phyloP scores from a whole-genome alignment of 2,797 vertebrate species.

The Trachurus trachurus region DNA sequence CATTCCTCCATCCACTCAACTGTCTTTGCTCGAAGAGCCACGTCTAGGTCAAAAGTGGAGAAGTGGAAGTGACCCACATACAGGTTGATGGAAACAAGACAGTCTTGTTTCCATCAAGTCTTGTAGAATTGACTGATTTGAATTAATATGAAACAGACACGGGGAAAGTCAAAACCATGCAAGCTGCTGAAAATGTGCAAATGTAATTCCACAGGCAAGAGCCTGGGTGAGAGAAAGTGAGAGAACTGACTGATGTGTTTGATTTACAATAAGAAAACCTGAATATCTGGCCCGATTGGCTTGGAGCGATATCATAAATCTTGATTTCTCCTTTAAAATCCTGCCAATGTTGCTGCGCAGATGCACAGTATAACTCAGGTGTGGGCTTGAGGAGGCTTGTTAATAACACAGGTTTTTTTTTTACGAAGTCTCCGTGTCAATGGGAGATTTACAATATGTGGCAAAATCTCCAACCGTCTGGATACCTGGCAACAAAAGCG shows the following conservation, averaged over 20 bases:
- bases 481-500: conserved; percentile 78
- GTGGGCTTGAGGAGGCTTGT: conserved; percentile 67
- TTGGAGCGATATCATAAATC: conserved; percentile 46
- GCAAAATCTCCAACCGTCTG: conserved; percentile 70
- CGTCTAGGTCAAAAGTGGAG: conserved; percentile 64
- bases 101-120: not conserved
- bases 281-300: conserved; percentile 34
- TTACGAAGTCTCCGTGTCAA: conserved; percentile 74
- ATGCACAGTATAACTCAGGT: conserved; percentile 61
- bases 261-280: conserved; percentile 29
- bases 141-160: conserved; percentile 53
- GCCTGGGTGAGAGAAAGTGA: conserved; percentile 15
- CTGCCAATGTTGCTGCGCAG: conserved; percentile 37
- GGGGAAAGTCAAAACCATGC: conserved; percentile 17
- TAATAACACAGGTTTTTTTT: conserved; percentile 67
- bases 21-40: conserved; percentile 49
- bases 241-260: conserved; percentile 4
- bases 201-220: conserved; percentile 8
- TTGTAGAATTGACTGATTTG: conserved; percentile 10
- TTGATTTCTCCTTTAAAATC: conserved; percentile 41
- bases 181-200: conserved; percentile 7
- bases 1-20: conserved; percentile 62
- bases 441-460: conserved; percentile 75
- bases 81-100: conserved; percentile 59
- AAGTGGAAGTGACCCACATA: conserved; percentile 68